These are phyloP conservation scores for Procavia capensis DNA, from an alignment of 2,113 vertebrate genomes.

Conservation along the genomic window DNA sequence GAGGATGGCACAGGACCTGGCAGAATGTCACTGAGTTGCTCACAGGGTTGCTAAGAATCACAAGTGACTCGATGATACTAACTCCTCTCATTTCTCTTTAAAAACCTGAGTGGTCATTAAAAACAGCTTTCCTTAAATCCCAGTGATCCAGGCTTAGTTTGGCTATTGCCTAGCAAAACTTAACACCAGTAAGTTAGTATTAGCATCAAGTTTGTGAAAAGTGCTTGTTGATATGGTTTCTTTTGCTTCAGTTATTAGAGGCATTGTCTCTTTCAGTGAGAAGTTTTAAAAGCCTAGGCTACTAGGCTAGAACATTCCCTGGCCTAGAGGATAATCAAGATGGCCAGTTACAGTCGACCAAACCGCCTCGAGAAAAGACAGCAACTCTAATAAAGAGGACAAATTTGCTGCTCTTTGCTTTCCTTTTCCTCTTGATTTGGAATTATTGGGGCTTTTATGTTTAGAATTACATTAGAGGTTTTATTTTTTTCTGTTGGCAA, in stretches of 20 bases:
- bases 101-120: background rate
- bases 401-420: background rate
- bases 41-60: too few species aligned
- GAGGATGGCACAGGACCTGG: too few species aligned
- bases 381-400: background rate
- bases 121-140: background rate
- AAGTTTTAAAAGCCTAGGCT: background rate
- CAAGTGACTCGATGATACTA: too few species aligned
- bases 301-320: background rate
- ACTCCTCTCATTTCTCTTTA: background rate
- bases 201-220: background rate
- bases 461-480: background rate
- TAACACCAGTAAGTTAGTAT: background rate
- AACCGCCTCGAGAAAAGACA: background rate
- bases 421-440: background rate
- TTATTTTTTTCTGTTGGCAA: background rate
- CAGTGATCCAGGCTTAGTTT: background rate
- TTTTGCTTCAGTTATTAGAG: background rate
- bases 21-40: too few species aligned
- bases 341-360: background rate
- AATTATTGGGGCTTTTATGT: conserved; percentile 29
- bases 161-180: background rate
- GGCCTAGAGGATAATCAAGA: background rate
- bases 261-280: background rate
- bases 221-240: background rate